These are phyloP conservation scores for Cisticola juncidis DNA, from an alignment of 2,113 vertebrate species.

Conservation along the genomic window DNA sequence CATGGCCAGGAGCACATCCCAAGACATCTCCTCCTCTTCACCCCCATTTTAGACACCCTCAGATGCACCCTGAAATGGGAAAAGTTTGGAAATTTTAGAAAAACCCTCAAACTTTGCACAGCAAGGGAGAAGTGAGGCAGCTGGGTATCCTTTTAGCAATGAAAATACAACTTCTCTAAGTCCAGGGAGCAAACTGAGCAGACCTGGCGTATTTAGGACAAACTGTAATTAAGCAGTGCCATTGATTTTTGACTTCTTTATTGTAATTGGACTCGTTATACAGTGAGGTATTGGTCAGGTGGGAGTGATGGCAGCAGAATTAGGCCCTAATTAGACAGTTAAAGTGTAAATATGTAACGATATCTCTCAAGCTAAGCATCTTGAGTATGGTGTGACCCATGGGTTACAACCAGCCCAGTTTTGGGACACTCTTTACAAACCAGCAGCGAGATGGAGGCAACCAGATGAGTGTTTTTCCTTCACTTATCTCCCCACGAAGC, in stretches of 20 bases:
- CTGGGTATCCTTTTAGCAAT: background rate
- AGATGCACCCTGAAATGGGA: accelerated
- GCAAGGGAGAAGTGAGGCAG: background rate
- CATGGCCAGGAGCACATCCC: accelerated
- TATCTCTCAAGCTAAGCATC: background rate
- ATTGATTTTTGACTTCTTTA: slow-evolving; percentile 42
- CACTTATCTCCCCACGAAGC: background rate
- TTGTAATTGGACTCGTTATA: slow-evolving; percentile 31
- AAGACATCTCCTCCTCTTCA: background rate
- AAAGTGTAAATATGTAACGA: background rate
- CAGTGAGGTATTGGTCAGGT: slow-evolving; percentile 34
- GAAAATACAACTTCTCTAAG: background rate
- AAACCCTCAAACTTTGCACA: background rate
- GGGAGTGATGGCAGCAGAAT: slow-evolving; percentile 44
- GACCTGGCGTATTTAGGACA: background rate
- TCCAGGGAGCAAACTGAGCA: background rate
- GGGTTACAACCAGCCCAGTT: background rate
- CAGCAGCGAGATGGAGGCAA: background rate
- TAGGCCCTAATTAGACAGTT: slow-evolving; percentile 41
- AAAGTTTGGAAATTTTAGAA: background rate
- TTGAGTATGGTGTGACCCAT: accelerated
- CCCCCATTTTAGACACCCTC: accelerated
- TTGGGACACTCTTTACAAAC: background rate
- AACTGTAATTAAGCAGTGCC: background rate
- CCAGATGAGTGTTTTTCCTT: background rate